These are phyloP conservation scores for Myanophis thanlyinensis DNA, from an alignment of 2,113 vertebrate species.

Conservation along the genomic window DNA sequence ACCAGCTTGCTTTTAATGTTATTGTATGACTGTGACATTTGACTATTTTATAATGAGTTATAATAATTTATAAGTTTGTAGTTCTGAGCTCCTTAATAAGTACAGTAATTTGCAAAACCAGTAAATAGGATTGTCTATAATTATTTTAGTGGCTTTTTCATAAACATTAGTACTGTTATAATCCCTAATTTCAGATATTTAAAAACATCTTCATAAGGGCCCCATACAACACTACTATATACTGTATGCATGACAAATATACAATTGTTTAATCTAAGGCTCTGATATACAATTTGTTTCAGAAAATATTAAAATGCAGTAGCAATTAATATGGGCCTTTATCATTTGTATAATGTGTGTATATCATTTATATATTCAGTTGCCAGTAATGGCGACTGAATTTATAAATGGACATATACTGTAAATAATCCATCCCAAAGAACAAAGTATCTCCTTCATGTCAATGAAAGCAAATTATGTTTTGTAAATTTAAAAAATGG, in stretches of 20 bases:
- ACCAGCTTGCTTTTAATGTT: neutral
- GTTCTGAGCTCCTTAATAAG: neutral
- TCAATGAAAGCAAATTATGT: neutral
- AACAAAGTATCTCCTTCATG: neutral
- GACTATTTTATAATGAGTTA: neutral
- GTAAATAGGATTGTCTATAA: neutral
- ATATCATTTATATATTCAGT: conserved; percentile 26
- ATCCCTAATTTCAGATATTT: neutral
- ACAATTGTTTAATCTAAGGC: neutral
- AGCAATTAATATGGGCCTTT: neutral
- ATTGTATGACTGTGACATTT: neutral
- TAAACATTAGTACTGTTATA: neutral
- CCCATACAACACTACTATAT: neutral
- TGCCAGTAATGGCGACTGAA: conserved; percentile 22
- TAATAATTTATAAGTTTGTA: neutral
- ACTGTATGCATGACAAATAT: neutral
- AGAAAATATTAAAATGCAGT: neutral
- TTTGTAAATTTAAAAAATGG: neutral
- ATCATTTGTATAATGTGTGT: neutral
- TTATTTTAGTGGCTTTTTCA: neutral
- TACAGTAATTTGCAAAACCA: neutral
- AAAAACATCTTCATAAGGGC: neutral
- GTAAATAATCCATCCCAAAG: conserved; percentile 2
- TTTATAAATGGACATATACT: neutral
- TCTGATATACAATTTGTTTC: neutral